A percentile compares a stretch with the other conserved stretches of the same genome.
Conservation (phyloP, 2,888 invertebrate species). For the Aleiodes leptofemur region DNA sequence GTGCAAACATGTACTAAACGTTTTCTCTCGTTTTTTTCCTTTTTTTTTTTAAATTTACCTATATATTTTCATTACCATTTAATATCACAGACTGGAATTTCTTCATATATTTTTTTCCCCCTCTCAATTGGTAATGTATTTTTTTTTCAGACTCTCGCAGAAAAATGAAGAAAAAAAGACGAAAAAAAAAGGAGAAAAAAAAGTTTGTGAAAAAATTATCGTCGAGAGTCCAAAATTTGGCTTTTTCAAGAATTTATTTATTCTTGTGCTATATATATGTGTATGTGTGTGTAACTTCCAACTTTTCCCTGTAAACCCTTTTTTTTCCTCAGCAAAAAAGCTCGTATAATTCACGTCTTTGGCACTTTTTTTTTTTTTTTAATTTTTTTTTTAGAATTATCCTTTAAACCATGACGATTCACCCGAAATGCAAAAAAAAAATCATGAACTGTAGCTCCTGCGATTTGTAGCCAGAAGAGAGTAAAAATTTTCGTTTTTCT, state of each 20-base stretch:
- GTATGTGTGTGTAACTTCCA: neutral
- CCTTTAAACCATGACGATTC: constrained; percentile 26
- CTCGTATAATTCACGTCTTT: constrained; percentile 10
- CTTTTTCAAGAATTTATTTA: constrained; percentile 1
- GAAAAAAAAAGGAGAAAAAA: constrained; percentile 3
- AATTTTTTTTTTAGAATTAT: constrained; percentile 16
- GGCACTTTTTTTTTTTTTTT: constrained; percentile 20
- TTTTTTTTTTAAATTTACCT: constrained; percentile 43
- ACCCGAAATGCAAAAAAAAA: constrained; percentile 12
- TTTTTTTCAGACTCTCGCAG: neutral
- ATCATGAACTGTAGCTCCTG: no score
- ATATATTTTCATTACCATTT: constrained; percentile 67
- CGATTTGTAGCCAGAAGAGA: no score
- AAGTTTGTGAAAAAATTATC: neutral
- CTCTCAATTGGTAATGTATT: neutral
- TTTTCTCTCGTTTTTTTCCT: constrained; percentile 47
- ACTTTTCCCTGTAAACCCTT: neutral
- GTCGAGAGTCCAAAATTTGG: neutral
- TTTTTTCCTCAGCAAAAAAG: neutral
- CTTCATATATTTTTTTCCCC: constrained; percentile 53
- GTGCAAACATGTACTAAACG: constrained; percentile 52
- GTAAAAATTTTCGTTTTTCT: neutral
- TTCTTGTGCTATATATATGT: constrained; percentile 3
- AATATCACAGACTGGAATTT: constrained; percentile 69
- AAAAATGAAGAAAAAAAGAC: neutral